Conservation (phyloP, 2,888 invertebrate genomes). For the Scaptomyza parva region DNA sequence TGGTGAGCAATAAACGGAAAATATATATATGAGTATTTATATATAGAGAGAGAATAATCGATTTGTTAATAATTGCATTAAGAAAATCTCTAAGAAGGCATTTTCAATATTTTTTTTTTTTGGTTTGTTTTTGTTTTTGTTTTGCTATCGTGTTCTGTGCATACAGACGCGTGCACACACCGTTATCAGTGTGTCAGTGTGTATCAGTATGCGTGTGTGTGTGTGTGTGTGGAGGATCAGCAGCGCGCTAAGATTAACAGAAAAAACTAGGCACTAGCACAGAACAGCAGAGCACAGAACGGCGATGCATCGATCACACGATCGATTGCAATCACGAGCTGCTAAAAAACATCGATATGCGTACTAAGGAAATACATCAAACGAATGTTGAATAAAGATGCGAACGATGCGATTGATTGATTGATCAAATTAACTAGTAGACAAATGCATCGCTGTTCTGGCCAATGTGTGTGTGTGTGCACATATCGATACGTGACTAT, state of each 20-base stretch:
- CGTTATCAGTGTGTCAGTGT: not conserved
- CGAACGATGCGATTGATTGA: not conserved
- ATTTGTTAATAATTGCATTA: slow-evolving; percentile 38
- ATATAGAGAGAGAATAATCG: slow-evolving; percentile 41
- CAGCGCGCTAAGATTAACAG: slow-evolving; percentile 25
- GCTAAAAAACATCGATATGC: slow-evolving; percentile 17
- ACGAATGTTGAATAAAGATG: not conserved
- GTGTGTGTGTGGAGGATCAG: slow-evolving; percentile 16
- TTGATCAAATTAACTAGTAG: not conserved
- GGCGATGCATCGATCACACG: slow-evolving; percentile 24
- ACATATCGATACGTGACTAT: slow-evolving; percentile 33
- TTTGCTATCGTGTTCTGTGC: slow-evolving; percentile 42
- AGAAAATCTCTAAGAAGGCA: slow-evolving; percentile 42
- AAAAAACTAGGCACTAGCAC: slow-evolving; percentile 19
- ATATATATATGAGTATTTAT: slow-evolving; percentile 16
- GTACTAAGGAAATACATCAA: not conserved
- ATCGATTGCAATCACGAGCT: not conserved
- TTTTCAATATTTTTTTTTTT: too few relatives aligned
- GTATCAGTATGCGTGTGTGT: not conserved
- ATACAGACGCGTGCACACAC: slow-evolving; percentile 17
- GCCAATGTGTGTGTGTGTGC: slow-evolving; percentile 3
- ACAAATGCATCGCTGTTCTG: slow-evolving; percentile 5
- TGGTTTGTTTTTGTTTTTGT: slow-evolving; percentile 3
- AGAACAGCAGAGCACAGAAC: slow-evolving; percentile 8
- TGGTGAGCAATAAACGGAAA: slow-evolving; percentile 58